Evolutionary conservation across 1,140 invertebrate genomes (phyloP).

Genomic region (Drosophila suzukii): DNA sequence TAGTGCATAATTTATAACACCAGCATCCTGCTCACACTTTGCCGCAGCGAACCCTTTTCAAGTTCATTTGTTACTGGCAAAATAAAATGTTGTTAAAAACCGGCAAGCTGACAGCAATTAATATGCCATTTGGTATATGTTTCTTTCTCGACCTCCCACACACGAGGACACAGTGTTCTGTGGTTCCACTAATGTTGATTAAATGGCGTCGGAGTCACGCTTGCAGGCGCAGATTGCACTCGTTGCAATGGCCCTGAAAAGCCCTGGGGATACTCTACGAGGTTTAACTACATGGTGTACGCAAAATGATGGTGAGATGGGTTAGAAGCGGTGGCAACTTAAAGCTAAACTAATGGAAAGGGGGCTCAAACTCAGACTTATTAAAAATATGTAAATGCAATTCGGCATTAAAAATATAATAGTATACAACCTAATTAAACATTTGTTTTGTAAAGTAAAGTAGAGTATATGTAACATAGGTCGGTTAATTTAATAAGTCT

Average conservation of each 20-base stretch:
- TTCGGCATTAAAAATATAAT: too few relatives aligned
- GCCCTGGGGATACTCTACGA: constrained; percentile 24
- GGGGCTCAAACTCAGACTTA: neutral
- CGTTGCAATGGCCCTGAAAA: constrained; percentile 30
- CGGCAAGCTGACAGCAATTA: constrained; percentile 58
- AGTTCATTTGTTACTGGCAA: constrained; percentile 58
- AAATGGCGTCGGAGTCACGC: constrained; percentile 64
- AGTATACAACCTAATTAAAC: too few relatives aligned
- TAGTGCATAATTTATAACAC: constrained; percentile 31
- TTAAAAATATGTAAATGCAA: too few relatives aligned
- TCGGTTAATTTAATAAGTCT: too few relatives aligned
- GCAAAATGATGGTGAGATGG: constrained; percentile 12
- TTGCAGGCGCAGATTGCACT: constrained; percentile 50
- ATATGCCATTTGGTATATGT: constrained; percentile 59
- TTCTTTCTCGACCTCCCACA: constrained; percentile 5
- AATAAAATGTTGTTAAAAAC: constrained; percentile 41
- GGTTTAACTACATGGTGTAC: constrained; percentile 15
- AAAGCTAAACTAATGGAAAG: neutral
- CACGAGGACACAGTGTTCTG: constrained; percentile 7
- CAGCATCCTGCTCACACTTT: constrained; percentile 9
- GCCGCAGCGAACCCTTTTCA: constrained; percentile 33
- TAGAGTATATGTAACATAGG: too few relatives aligned
- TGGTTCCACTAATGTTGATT: constrained; percentile 73
- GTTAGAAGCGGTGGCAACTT: neutral
- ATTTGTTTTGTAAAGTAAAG: too few relatives aligned